Conservation (phyloP, 2,113 vertebrate genomes). For the Sebastes schlegelii region DNA sequence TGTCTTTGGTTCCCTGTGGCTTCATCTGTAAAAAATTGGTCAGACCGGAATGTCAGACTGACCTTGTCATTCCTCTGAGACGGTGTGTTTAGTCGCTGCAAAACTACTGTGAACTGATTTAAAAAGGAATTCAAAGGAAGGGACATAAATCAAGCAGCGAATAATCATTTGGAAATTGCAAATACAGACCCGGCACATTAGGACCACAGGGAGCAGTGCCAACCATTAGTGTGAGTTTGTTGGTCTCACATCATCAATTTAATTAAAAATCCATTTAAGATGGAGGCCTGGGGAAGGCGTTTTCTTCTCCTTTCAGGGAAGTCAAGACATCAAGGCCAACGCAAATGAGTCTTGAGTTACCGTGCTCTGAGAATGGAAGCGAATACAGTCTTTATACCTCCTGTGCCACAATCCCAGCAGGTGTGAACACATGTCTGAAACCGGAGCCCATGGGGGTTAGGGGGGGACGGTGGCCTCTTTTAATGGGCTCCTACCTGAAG, state of each 20-base stretch:
- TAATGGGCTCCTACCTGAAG: conserved; percentile 54
- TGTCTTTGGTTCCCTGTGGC: conserved; percentile 49
- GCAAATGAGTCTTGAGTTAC: conserved; percentile 52
- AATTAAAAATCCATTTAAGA: conserved; percentile 80
- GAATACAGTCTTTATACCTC: conserved; percentile 53
- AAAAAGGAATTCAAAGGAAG: conserved; percentile 64
- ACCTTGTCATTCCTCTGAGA: conserved; percentile 53
- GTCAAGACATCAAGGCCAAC: conserved; percentile 62
- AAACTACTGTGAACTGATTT: conserved; percentile 51
- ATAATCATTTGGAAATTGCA: conserved; percentile 76
- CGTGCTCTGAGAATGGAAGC: conserved; percentile 42
- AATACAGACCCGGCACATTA: conserved; percentile 64
- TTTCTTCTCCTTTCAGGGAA: conserved; percentile 48
- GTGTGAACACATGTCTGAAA: conserved; percentile 26
- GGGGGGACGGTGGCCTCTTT: conserved; percentile 7
- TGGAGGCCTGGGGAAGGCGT: conserved; percentile 61
- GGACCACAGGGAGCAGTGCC: conserved; percentile 75
- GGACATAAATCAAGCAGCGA: conserved; percentile 72
- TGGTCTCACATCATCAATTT: conserved; percentile 82
- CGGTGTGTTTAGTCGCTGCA: conserved; percentile 22
- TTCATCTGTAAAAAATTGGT: conserved; percentile 54
- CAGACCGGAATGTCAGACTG: conserved; percentile 35
- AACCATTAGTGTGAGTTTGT: conserved; percentile 74
- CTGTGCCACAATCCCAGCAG: conserved; percentile 37
- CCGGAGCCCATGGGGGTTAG: conserved; percentile 25